Evolutionary conservation across 2,797 vertebrate genomes (phyloP).

Genomic region (Lepidocolaptes lacrymiger): DNA sequence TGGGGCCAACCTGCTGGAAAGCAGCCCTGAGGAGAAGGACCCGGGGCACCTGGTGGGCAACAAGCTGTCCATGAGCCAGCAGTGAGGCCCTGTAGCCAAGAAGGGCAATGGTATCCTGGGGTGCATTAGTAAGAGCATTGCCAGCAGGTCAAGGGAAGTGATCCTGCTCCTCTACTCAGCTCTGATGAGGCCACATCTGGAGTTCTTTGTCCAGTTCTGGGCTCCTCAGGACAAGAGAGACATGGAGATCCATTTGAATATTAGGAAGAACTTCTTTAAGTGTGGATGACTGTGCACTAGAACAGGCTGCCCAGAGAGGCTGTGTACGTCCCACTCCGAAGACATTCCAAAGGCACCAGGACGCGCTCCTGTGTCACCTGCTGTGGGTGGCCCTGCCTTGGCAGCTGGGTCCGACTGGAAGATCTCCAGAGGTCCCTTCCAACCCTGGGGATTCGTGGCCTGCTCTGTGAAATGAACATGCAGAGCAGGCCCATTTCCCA

Average conservation of each 20-base stretch:
- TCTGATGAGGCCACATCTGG: background rate
- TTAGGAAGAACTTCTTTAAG: background rate
- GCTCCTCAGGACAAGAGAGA: background rate
- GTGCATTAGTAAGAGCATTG: background rate
- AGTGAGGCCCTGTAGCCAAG: too few relatives aligned
- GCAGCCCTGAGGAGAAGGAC: background rate
- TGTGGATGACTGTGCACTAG: too few relatives aligned
- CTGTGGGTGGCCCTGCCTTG: background rate
- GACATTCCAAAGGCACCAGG: too few relatives aligned
- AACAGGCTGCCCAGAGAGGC: background rate
- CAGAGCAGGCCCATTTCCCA: too few relatives aligned
- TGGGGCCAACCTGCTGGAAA: background rate
- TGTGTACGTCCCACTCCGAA: too few relatives aligned
- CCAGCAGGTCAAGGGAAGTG: accelerated
- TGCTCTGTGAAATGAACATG: too few relatives aligned
- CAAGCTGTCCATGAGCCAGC: background rate
- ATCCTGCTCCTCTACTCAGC: background rate
- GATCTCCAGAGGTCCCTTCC: too few relatives aligned
- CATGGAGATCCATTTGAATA: too few relatives aligned
- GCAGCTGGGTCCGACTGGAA: too few relatives aligned
- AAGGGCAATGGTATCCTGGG: accelerated
- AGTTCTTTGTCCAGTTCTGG: background rate
- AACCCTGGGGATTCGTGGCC: too few relatives aligned
- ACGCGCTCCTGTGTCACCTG: too few relatives aligned
- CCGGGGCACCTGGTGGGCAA: background rate